Evolutionary conservation across 2,113 vertebrate species (phyloP), one percentile per base, ranked within the genome.

Genomic region (Asarcornis scutulata): DNA sequence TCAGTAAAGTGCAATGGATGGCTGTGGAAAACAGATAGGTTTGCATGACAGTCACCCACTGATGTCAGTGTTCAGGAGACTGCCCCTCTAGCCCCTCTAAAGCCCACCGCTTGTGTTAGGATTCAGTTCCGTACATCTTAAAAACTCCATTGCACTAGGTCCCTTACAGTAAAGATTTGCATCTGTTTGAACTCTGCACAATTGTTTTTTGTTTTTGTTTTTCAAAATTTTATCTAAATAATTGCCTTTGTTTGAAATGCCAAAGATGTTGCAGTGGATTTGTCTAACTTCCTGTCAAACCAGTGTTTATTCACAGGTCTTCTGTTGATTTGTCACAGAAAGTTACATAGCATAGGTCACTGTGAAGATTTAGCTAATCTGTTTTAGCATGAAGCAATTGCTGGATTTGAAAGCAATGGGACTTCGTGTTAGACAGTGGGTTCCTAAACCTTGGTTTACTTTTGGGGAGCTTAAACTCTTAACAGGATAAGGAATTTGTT

Each of bases 271-370:
- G 80, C 38, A 58, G 42, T 95, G 79, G 72, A 66, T 92, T 96
- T 83, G 63, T 78, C 85, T 96, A 83, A 96, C 72, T 92, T 96
- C 80, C 89, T 83, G 74, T 95, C 76, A 95, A 92, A 85, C 94
- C 77, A 94, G 52, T 92, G 71, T 95, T 97, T 95, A 86, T 89
- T 91, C 83, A 58, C 55, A 94, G 56, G 83, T 67, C 73, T 95
- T 94, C 80, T 89, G 78, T 85, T 95, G 59, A 22, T 55, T 31
- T 91, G 82, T 77, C 89, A 94, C 66, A 80, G 55, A 40, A 94
- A 73, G 86, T 86, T 90, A 69, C 38, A 64, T 15, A 77, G 69
- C 44, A 48, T 8, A 42, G 63, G 40, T 92, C 72, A 48, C 60
- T 6, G 3, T 46, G 66, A 25, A 90, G 73, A 81, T 94, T 88